These are phyloP conservation scores for Pseudorhiza aurosa DNA, from an alignment of 30 jellyfish, hydroid and myxozoan species.

Conservation along the genomic window DNA sequence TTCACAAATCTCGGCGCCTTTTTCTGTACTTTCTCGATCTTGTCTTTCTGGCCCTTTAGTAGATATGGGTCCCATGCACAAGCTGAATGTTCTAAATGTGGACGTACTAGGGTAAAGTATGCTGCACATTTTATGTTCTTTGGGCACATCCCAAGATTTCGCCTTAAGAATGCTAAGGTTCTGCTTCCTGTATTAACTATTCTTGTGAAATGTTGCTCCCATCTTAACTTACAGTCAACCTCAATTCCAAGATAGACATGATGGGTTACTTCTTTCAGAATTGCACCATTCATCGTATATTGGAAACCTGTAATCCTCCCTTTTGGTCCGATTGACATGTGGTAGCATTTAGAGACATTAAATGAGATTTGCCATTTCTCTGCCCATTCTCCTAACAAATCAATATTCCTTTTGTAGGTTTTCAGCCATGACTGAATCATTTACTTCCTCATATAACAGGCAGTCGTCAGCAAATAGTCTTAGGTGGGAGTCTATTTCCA, in stretches of 20 bases:
- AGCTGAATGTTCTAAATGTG: constrained; percentile 69
- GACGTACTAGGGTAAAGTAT: constrained; percentile 70
- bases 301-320: constrained; percentile 55
- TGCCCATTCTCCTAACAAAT: constrained; percentile 62
- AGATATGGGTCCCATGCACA: constrained; percentile 72
- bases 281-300: constrained; percentile 61
- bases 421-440: constrained; percentile 64
- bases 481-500: too few species aligned
- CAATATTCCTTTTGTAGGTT: constrained; percentile 4
- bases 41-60: constrained; percentile 54
- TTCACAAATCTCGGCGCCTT: constrained; percentile 50
- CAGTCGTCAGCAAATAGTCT: constrained; percentile 60
- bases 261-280: constrained; percentile 63
- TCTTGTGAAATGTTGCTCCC: constrained; percentile 16
- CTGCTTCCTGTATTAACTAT: constrained; percentile 32
- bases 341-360: constrained; percentile 66
- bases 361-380: constrained; percentile 65
- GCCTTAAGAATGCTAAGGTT: constrained; percentile 38
- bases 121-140: constrained; percentile 64
- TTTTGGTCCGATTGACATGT: constrained; percentile 65
- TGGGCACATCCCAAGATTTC: constrained; percentile 77
- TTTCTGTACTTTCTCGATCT: constrained; percentile 50
- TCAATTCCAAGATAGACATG: constrained; percentile 63
- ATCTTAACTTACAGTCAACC: constrained; percentile 36
- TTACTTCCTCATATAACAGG: constrained; percentile 51